A percentile compares a stretch with the other conserved stretches of the same genome.
Conservation (phyloP, 2,113 vertebrate species). For the Lepus europaeus region DNA sequence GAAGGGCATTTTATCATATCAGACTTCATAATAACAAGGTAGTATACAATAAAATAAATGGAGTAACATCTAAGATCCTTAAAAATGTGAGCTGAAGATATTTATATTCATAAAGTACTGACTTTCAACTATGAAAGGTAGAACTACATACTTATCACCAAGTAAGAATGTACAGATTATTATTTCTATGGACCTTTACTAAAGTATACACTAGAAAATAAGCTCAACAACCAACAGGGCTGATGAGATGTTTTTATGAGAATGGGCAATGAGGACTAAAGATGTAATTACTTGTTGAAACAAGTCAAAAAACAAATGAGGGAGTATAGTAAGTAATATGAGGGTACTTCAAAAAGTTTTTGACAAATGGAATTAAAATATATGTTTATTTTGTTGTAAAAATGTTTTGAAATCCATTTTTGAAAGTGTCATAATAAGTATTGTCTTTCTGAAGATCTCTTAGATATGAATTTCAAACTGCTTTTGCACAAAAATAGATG, state of each 20-base stretch:
- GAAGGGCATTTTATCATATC: not conserved
- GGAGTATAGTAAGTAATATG: not conserved
- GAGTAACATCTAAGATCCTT: not conserved
- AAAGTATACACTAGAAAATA: not conserved
- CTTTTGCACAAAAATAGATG: too few relatives aligned
- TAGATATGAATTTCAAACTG: too few relatives aligned
- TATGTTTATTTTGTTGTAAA: too few relatives aligned
- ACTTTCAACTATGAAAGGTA: not conserved
- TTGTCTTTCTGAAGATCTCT: too few relatives aligned
- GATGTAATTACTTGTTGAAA: not conserved
- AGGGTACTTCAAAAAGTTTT: too few relatives aligned
- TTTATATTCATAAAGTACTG: not conserved
- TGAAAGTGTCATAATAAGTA: too few relatives aligned
- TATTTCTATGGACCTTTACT: not conserved
- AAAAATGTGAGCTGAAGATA: not conserved
- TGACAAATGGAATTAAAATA: too few relatives aligned
- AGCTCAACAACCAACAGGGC: not conserved
- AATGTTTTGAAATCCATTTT: too few relatives aligned
- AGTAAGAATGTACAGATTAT: not conserved
- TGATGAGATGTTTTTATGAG: not conserved
- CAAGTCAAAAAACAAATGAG: not conserved
- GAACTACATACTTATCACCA: not conserved
- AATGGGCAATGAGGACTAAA: not conserved
- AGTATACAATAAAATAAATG: constrained; percentile 7
- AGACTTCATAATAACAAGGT: not conserved